phyloP scores from a whole-genome alignment of 2,888 invertebrate genomes.

The Synanthedon vespiformis region DNA sequence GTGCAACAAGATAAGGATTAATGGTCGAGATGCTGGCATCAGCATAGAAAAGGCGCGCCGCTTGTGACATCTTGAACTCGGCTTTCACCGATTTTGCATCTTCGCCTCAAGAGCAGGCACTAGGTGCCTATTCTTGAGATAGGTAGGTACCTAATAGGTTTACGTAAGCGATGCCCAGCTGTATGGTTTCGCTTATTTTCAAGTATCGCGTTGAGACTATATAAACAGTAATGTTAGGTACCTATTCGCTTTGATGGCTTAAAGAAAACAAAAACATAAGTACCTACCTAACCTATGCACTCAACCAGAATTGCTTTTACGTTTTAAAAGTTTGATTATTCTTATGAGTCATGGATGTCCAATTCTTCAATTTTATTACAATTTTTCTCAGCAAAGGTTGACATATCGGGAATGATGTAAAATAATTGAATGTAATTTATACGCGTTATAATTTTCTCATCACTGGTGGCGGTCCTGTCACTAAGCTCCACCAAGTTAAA shows the following conservation, averaged over 20 bases:
- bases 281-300: no score
- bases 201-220: background rate
- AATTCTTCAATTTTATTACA: no score
- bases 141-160: conserved; percentile 8
- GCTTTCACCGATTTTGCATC: conserved; percentile 45
- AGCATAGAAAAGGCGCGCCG: conserved; percentile 15
- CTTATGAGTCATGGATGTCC: no score
- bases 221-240: background rate
- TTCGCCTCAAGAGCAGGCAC: conserved; percentile 16
- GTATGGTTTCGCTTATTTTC: conserved; percentile 4
- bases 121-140: conserved; percentile 12
- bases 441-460: no score
- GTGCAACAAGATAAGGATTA: conserved; percentile 35
- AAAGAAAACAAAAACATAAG: background rate
- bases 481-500: no score
- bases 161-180: background rate
- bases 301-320: no score
- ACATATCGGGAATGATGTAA: no score
- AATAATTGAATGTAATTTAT: no score
- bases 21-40: conserved; percentile 21
- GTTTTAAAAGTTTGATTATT: no score
- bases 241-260: background rate
- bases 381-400: no score
- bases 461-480: no score
- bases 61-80: conserved; percentile 55